Conservation (phyloP, 2,113 vertebrate species). For the Esox niger region DNA sequence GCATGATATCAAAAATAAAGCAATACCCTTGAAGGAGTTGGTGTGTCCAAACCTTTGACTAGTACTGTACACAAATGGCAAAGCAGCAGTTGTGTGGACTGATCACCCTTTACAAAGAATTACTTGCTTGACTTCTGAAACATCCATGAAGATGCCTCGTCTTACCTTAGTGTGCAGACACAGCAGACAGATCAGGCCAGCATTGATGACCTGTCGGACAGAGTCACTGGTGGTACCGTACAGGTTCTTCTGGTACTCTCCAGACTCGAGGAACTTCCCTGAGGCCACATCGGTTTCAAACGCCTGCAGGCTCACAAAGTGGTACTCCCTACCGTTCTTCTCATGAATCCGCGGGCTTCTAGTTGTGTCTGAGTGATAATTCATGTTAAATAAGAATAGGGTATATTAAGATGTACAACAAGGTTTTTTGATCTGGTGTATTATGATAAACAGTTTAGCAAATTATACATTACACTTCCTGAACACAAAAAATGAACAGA, state of each 20-base stretch:
- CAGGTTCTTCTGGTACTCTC: slow-evolving; percentile 92
- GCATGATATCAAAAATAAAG: too few relatives aligned
- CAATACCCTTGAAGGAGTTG: too few relatives aligned
- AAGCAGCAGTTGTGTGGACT: not conserved
- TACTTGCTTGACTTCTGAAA: too few relatives aligned
- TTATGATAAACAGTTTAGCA: too few relatives aligned
- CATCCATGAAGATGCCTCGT: not conserved
- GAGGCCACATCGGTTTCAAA: slow-evolving; percentile 85
- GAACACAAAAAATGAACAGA: too few relatives aligned
- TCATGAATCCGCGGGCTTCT: slow-evolving; percentile 83
- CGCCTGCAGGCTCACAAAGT: slow-evolving; percentile 83
- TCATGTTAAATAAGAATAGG: too few relatives aligned
- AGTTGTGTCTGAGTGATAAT: slow-evolving; percentile 81
- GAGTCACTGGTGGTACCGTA: slow-evolving; percentile 95
- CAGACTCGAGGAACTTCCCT: slow-evolving; percentile 91
- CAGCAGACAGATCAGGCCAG: slow-evolving; percentile 90
- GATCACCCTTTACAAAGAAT: too few relatives aligned
- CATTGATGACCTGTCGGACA: slow-evolving; percentile 87
- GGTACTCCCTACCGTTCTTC: slow-evolving; percentile 89
- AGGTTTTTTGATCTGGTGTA: too few relatives aligned
- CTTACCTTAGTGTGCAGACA: slow-evolving; percentile 90
- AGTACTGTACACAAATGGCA: not conserved
- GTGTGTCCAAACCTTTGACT: too few relatives aligned
- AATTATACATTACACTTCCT: too few relatives aligned
- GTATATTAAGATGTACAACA: too few relatives aligned